Conservation (phyloP, 37 sponge, comb jelly and placozoan genomes). For the Aphrocallistes beatrix region DNA sequence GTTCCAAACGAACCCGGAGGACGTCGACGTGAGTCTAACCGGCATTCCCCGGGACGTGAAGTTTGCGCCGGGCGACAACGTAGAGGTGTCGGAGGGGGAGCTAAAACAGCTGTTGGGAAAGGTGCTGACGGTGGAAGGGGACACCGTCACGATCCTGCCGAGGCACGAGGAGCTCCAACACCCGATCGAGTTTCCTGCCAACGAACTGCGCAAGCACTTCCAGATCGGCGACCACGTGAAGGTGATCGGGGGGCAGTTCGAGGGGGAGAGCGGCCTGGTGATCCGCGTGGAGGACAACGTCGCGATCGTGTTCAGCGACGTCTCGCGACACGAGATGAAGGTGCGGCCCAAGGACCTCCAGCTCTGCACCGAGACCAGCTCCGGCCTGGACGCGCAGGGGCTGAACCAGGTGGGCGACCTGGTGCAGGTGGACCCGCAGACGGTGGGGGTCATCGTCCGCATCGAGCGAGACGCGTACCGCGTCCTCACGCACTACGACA, state of each 20-base stretch:
- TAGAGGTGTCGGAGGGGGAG: constrained; percentile 88
- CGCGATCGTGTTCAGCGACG: constrained; percentile 77
- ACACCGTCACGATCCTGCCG: constrained; percentile 68
- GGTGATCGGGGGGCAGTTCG: constrained; percentile 76
- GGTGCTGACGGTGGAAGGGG: constrained; percentile 62
- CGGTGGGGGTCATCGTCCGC: constrained; percentile 87
- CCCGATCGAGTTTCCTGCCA: constrained; percentile 60
- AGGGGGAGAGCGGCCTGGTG: constrained; percentile 89
- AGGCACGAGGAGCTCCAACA: constrained; percentile 86
- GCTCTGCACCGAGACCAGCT: constrained; percentile 85
- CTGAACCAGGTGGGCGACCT: constrained; percentile 89
- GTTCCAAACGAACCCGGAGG: constrained; percentile 87
- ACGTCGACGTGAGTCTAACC: constrained; percentile 44
- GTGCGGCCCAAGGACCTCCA: constrained; percentile 88
- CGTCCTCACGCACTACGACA: constrained; percentile 84
- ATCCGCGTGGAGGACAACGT: constrained; percentile 79
- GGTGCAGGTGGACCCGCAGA: constrained; percentile 74
- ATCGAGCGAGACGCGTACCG: constrained; percentile 79
- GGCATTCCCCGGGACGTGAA: neutral
- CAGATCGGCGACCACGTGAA: constrained; percentile 90
- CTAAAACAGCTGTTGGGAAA: constrained; percentile 75
- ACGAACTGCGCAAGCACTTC: constrained; percentile 74
- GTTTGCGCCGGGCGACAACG: constrained; percentile 73
- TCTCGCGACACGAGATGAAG: constrained; percentile 85
- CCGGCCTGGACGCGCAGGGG: constrained; percentile 88